phyloP scores from a whole-genome alignment of 2,888 invertebrate species.

The Orthosia gothica region DNA sequence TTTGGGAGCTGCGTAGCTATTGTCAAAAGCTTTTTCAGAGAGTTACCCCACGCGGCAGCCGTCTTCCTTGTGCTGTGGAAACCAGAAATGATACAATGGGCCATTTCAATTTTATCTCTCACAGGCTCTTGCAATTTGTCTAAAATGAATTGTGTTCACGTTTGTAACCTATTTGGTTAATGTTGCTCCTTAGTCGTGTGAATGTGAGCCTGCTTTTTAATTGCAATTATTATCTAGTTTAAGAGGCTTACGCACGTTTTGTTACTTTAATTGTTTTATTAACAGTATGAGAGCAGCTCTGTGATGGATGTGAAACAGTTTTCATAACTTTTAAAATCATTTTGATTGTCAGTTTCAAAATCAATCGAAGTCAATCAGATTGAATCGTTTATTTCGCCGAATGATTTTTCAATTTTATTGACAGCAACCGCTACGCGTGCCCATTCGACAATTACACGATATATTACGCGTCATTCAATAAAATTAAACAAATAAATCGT shows the following conservation, averaged over 20 bases:
- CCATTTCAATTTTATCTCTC: conserved; percentile 78
- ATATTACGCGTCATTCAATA: conserved; percentile 66
- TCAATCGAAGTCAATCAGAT: conserved; percentile 15
- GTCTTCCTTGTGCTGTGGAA: conserved; percentile 80
- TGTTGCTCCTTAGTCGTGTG: conserved; percentile 68
- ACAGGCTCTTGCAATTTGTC: conserved; percentile 79
- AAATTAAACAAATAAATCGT: conserved; percentile 68
- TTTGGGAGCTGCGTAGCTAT: conserved; percentile 56
- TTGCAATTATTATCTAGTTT: conserved; percentile 55
- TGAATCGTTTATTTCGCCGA: conserved; percentile 21
- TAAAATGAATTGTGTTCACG: conserved; percentile 75
- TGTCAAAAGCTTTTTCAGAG: conserved; percentile 67
- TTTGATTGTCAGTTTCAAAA: neutral
- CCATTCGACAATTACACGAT: conserved; percentile 64
- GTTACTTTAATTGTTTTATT: conserved; percentile 26
- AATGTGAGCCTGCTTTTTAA: conserved; percentile 62
- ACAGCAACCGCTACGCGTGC: conserved; percentile 24
- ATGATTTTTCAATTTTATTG: conserved; percentile 28
- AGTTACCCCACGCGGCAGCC: conserved; percentile 59
- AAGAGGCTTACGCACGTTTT: conserved; percentile 38
- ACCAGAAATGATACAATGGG: conserved; percentile 81
- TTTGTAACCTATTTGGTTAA: conserved; percentile 72
- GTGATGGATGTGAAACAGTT: conserved; percentile 1
- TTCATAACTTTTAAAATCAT: neutral
- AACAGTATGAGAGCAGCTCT: neutral